Base-by-base conservation (phyloP, 2,888 invertebrate species). In the Caenorhabditis sp. region DNA sequence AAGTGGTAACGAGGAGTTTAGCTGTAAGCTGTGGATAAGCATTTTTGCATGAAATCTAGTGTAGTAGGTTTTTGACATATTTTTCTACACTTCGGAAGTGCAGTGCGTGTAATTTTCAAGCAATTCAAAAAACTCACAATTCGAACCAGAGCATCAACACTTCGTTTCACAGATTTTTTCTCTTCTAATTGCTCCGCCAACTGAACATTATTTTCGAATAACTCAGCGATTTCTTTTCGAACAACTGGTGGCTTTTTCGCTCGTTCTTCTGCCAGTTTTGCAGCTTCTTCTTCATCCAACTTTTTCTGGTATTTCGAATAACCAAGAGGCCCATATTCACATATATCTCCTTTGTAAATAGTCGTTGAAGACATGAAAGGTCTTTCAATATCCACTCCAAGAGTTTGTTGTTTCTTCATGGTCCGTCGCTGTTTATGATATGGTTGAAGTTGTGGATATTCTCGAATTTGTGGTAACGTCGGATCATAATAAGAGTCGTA, bases 401-500 rank as follows among this genome's bases (percentile, higher is more conserved):
- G 17, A 38, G 23, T 20, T 31, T 58, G n/a, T 14, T 50, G 4
- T n/a, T 26, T 23, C 60, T 60, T 60, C 25, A n/a, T 36, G 23
- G 3, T 20, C 4, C 50, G n/a, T 60, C 50, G 10, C n/a, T 23
- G 8, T 12, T 38, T 43, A 23, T 59, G 59, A 49, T 59, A 59
- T 14, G 36, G n/a, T 25, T 23, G 26, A 49, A 43, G 27, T 59
- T 36, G 17, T 43, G 59, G 59, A 10, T 10, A 14, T 43, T 21
- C 43, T 20, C 38, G 14, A 12, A 38, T 23, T 23, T 17, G 26
- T 1, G 20, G n/a, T 20, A 59, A 27, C 5, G 52, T 58, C 12
- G 71, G 71, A 67, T 71, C 62, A 59, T 67, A 71, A 59, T 59
- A 61, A 52, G 58, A 50, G 20, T 67, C 67, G 50, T 54, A 56